phyloP scores from a whole-genome alignment of 2,797 vertebrate species.

The Acrossocheilus wenchowensis region DNA sequence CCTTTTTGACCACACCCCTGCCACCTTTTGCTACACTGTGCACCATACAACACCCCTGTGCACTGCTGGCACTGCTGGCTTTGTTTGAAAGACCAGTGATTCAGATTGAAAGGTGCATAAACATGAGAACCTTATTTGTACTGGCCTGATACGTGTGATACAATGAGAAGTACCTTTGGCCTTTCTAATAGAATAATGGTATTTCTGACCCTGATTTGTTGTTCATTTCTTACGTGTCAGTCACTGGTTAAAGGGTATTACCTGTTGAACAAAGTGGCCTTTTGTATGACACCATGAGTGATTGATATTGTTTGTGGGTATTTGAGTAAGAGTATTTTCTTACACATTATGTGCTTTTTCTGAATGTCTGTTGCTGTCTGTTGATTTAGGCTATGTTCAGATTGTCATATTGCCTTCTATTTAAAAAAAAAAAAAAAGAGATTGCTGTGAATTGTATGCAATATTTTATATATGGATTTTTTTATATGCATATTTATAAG shows the following conservation, averaged over 20 bases:
- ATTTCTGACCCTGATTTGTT: constrained; percentile 10
- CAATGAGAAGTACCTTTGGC: constrained; percentile 40
- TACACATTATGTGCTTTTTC: not conserved
- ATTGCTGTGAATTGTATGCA: not conserved
- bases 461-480: too few relatives aligned
- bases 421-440: not conserved
- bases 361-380: not conserved
- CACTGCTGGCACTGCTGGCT: constrained; percentile 34
- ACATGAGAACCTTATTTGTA: constrained; percentile 50
- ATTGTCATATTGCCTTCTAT: not conserved
- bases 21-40: constrained; percentile 36
- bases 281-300: not conserved
- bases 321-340: not conserved
- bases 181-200: constrained; percentile 31
- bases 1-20: constrained; percentile 45
- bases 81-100: constrained; percentile 59
- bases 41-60: constrained; percentile 10
- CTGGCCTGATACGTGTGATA: constrained; percentile 33
- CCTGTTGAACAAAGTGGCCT: constrained; percentile 2
- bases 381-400: not conserved
- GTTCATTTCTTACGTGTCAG: constrained; percentile 22
- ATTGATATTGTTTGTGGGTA: constrained; percentile 24
- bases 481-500: not conserved
- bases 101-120: constrained; percentile 56
- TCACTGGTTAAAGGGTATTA: constrained; percentile 22